phyloP scores from a whole-genome alignment of 1,140 invertebrate species.

The Drosophila mayri region DNA sequence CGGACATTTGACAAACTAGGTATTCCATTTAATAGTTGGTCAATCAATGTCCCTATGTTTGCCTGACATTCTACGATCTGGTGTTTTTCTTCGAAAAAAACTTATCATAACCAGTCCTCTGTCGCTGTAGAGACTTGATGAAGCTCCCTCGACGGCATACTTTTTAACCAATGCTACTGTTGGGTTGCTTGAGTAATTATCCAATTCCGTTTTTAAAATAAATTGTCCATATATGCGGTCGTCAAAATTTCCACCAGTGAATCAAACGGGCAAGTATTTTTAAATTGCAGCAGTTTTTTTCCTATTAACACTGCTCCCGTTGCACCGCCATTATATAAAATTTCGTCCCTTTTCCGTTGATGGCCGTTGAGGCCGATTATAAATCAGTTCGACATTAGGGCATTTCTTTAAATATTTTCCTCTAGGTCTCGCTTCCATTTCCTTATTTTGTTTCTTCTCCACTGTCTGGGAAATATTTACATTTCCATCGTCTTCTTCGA shows the following conservation, averaged over 20 bases:
- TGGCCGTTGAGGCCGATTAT: conserved; percentile 13
- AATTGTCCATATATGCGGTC: neutral
- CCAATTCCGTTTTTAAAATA: neutral
- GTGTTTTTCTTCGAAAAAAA: conserved; percentile 6
- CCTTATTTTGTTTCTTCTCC: too few relatives aligned
- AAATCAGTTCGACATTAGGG: neutral
- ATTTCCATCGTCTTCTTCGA: neutral
- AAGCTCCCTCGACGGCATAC: neutral
- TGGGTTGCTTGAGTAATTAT: neutral
- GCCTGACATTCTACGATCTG: neutral
- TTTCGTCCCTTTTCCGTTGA: conserved; percentile 5
- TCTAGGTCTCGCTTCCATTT: neutral
- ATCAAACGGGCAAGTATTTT: conserved; percentile 4
- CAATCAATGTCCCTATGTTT: conserved; percentile 1
- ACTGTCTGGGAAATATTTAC: neutral
- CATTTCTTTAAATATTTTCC: conserved; percentile 1
- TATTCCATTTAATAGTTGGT: neutral
- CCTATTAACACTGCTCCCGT: neutral
- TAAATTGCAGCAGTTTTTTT: neutral
- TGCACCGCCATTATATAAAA: conserved; percentile 3
- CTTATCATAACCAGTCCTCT: neutral
- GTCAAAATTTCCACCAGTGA: neutral
- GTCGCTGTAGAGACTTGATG: neutral
- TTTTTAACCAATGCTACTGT: neutral
- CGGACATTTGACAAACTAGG: neutral